These are phyloP conservation scores for Augochlorella aurata DNA, from an alignment of 2,888 invertebrate species.

Conservation along the genomic window DNA sequence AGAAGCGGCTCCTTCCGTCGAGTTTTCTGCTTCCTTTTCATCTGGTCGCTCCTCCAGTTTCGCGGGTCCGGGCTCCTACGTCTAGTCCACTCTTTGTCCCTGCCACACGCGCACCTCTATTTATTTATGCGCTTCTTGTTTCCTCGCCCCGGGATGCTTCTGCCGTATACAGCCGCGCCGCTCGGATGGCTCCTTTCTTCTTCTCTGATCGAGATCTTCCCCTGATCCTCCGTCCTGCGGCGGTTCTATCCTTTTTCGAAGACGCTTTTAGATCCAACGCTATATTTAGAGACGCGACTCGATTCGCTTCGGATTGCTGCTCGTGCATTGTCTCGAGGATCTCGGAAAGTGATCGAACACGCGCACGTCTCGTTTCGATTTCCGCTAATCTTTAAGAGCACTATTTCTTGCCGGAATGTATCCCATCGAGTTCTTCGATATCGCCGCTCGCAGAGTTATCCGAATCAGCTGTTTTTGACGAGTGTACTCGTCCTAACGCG, in stretches of 20 bases:
- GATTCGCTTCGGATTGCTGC: not conserved
- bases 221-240: not conserved
- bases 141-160: conserved; percentile 27
- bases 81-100: conserved; percentile 48
- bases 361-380: too few species aligned
- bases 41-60: conserved; percentile 19
- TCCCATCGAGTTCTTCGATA: too few species aligned
- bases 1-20: conserved; percentile 40
- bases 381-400: too few species aligned
- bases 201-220: conserved; percentile 15
- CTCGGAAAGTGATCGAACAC: too few species aligned
- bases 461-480: too few species aligned
- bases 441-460: too few species aligned
- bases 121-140: conserved; percentile 54
- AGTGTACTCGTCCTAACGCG: too few species aligned
- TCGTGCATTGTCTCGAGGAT: too few species aligned
- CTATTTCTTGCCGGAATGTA: too few species aligned
- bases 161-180: not conserved
- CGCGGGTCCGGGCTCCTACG: conserved; percentile 19
- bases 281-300: conserved; percentile 5
- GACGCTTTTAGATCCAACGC: not conserved
- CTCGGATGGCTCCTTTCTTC: conserved; percentile 21
- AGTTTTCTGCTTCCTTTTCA: conserved; percentile 23
- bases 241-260: not conserved
- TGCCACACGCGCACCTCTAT: conserved; percentile 30